These are phyloP conservation scores for Charaxes varanes DNA, from an alignment of 1,140 invertebrate genomes.

Conservation along the genomic window DNA sequence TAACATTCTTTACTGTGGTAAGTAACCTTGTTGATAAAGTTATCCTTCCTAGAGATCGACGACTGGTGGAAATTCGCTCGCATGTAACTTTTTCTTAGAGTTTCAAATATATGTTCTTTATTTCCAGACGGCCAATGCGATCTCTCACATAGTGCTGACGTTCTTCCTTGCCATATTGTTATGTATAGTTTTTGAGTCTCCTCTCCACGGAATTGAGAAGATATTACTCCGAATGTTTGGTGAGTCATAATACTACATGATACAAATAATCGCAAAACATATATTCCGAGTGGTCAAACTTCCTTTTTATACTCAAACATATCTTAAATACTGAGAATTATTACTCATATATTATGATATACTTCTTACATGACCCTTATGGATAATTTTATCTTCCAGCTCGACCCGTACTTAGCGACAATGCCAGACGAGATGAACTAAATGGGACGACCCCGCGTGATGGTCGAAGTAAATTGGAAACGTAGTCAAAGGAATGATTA, in stretches of 20 bases:
- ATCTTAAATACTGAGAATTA: not conserved
- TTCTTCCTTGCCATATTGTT: conserved; percentile 78
- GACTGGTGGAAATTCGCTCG: too few relatives aligned
- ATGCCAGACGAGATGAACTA: conserved; percentile 31
- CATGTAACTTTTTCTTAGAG: too few relatives aligned
- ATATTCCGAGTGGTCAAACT: too few relatives aligned
- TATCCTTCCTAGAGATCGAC: too few relatives aligned
- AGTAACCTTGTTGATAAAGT: conserved; percentile 15
- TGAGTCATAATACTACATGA: too few relatives aligned
- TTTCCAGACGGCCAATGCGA: conserved; percentile 69
- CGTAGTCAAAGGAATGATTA: conserved; percentile 35
- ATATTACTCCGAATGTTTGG: conserved; percentile 73
- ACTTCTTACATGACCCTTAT: not conserved
- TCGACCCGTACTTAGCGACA: conserved; percentile 44
- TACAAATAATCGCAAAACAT: too few relatives aligned
- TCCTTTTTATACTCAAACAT: conserved; percentile 1
- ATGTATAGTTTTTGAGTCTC: conserved; percentile 81
- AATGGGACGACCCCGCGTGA: conserved; percentile 46
- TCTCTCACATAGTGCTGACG: conserved; percentile 76
- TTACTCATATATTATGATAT: not conserved
- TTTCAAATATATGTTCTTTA: conserved; percentile 9
- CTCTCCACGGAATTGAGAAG: conserved; percentile 80
- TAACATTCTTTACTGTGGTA: conserved; percentile 59
- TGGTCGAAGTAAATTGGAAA: conserved; percentile 60
- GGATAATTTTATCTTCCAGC: conserved; percentile 37